These are phyloP conservation scores for Oreocharis arfaki DNA, from an alignment of 2,113 vertebrate genomes.

Conservation along the genomic window DNA sequence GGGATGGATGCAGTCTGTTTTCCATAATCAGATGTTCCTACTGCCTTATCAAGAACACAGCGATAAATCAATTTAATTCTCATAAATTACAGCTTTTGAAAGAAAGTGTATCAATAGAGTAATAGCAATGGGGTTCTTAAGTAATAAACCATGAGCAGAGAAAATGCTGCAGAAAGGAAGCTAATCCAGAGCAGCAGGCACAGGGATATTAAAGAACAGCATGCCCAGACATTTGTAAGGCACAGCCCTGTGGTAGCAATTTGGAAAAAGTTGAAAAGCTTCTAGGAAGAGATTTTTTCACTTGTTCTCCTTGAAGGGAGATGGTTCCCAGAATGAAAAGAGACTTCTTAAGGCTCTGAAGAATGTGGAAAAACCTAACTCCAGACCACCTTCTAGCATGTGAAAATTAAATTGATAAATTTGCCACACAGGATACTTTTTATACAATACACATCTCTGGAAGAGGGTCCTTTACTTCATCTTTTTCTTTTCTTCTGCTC, in stretches of 20 bases:
- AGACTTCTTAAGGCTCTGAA: not conserved
- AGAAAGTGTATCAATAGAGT: not conserved
- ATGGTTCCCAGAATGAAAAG: not conserved
- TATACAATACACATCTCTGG: accelerated
- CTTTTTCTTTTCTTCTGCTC: not conserved
- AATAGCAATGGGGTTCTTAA: not conserved
- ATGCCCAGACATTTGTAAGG: not conserved
- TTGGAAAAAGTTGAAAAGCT: not conserved
- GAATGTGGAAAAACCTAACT: not conserved
- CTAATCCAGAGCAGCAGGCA: not conserved
- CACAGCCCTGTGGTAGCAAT: not conserved
- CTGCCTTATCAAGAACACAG: not conserved
- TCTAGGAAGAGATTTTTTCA: not conserved
- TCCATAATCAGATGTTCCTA: not conserved
- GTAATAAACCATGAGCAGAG: not conserved
- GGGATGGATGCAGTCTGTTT: not conserved
- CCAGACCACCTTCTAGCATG: not conserved
- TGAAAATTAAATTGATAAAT: not conserved
- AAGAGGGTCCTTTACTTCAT: not conserved
- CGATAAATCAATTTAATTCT: not conserved
- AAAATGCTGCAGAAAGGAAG: not conserved
- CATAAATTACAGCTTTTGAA: not conserved
- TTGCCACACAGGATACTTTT: not conserved
- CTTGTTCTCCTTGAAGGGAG: not conserved
- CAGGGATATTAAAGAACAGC: not conserved